Evolutionary conservation across 92 coral and sea anemone genomes (phyloP), one percentile per base, ranked within the genome.

Genomic region (Muricea muricata): DNA sequence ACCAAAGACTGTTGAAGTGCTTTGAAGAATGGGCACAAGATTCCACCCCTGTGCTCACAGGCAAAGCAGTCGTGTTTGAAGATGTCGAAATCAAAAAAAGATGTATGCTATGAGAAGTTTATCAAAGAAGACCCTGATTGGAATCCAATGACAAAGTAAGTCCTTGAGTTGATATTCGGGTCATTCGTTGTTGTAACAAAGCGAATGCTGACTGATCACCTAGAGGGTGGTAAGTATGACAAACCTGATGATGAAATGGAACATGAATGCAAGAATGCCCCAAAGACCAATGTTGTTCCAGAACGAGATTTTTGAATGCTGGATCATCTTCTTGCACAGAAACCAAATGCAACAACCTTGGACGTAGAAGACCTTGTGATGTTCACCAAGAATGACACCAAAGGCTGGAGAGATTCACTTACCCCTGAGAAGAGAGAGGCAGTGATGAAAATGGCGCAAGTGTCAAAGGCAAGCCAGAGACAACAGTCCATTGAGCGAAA

Each of bases 261-360:
- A 41, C 11, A 68, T 15, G 67, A 69, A 41, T 65, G 65, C 65
- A 68, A 69, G 28, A 68, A 13, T 68, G 86, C 86, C 17, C 79
- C 86, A 14, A 82, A 82, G 20, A 37, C 86, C 46, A 82, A 69
- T 82, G 79, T 37, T 37, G 29, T 54, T 68, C 60, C 80, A 2
- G 87, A 83, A 10, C 70, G 72, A 48, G 70, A 70, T 83, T 83
- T 69, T 48, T 80, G 70, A 25, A 69, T 69, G 87, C 47, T 71
- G 30, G 73, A 73, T 83, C 73, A 60, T 3, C 52, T 83, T 41
- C 14, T 83, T 61, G 33, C 32, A 12, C 30, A 33, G 13, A 72
- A 83, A 39, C 73, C 87, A 72, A 83, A 83, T 83, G 80, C 87
- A 31, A 83, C 87, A 69, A 83, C 80, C 32, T 31, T 41, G 30